Evolutionary conservation across 1,140 invertebrate species (phyloP).

Genomic region (Drosophila tani): DNA sequence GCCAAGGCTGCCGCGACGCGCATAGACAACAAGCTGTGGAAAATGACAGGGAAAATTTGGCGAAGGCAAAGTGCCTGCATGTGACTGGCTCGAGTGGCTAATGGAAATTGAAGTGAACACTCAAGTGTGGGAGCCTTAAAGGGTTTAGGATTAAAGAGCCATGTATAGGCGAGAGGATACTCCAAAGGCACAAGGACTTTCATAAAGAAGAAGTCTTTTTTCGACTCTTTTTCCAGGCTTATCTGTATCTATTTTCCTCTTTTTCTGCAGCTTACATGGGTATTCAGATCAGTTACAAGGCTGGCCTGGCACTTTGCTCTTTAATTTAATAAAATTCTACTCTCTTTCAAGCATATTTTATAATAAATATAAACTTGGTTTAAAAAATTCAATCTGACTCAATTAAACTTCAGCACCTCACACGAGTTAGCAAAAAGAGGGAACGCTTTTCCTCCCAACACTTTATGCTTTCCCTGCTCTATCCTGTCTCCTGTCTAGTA

Average conservation of each 20-base stretch:
- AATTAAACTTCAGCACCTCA: constrained; percentile 37
- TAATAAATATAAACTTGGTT: neutral
- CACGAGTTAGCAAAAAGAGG: constrained; percentile 15
- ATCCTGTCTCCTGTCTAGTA: constrained; percentile 11
- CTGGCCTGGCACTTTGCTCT: no score
- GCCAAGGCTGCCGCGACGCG: constrained; percentile 48
- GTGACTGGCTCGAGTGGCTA: constrained; percentile 33
- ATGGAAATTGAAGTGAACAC: constrained; percentile 48
- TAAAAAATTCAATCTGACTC: constrained; percentile 6
- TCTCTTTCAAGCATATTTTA: no score
- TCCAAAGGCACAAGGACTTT: neutral
- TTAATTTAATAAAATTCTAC: neutral
- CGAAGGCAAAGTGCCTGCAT: constrained; percentile 41
- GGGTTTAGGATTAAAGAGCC: neutral
- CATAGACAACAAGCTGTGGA: constrained; percentile 25
- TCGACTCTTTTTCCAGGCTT: neutral
- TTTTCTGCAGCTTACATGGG: neutral
- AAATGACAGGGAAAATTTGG: constrained; percentile 25
- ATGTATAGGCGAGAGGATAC: neutral
- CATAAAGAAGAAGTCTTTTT: neutral
- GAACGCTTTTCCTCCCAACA: neutral
- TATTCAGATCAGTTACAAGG: no score
- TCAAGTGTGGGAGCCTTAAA: neutral
- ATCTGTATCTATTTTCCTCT: neutral
- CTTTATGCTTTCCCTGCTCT: neutral